Conservation (phyloP, 2,113 vertebrate genomes). For the Galemys pyrenaicus region DNA sequence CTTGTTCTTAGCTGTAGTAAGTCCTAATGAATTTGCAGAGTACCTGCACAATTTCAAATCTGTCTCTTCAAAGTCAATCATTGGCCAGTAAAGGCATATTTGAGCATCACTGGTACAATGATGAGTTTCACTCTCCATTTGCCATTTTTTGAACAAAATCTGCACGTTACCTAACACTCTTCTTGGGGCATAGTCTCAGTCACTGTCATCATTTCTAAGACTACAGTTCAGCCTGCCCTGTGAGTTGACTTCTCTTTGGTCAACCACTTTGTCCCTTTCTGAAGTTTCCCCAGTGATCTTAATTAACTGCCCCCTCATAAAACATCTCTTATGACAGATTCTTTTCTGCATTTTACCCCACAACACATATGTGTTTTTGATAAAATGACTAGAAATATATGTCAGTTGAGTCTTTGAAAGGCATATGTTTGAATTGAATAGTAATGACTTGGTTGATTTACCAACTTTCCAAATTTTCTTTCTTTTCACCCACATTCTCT, state of each 20-base stretch:
- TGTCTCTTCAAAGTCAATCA: neutral
- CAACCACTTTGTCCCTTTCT: neutral
- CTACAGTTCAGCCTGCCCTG: neutral
- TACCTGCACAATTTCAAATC: neutral
- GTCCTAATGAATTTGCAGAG: neutral
- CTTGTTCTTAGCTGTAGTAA: neutral
- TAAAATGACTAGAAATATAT: neutral
- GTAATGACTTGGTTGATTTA: neutral
- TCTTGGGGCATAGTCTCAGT: neutral
- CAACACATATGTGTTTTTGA: neutral
- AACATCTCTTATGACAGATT: neutral
- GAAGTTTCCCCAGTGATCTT: neutral
- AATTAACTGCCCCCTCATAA: neutral
- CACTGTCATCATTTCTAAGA: neutral
- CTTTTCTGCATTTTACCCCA: neutral
- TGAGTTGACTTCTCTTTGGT: neutral
- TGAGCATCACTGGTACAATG: neutral
- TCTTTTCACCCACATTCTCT: neutral
- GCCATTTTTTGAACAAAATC: neutral
- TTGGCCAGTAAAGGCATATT: no score
- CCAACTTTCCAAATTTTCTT: neutral
- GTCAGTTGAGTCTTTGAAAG: neutral
- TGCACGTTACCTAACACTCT: neutral
- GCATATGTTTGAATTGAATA: neutral
- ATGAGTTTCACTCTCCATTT: neutral